phyloP scores from a whole-genome alignment of 2,888 invertebrate genomes.

The Tillus elongatus region DNA sequence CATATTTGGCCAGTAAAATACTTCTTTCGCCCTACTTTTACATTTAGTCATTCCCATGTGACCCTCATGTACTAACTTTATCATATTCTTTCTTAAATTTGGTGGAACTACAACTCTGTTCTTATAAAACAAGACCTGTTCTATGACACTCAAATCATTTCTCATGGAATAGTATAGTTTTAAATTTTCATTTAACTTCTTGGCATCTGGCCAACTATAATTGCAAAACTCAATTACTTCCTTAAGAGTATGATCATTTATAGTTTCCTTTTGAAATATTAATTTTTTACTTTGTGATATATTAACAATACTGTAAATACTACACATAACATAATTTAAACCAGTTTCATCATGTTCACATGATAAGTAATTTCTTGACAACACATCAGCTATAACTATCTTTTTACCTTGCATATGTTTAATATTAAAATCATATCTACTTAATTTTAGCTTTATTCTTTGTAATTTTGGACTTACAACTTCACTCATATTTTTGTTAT shows the following conservation, averaged over 20 bases:
- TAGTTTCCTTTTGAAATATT: constrained; percentile 15
- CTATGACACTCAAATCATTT: constrained; percentile 21
- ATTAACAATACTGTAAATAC: constrained; percentile 14
- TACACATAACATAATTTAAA: constrained; percentile 12
- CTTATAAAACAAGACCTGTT: constrained; percentile 21
- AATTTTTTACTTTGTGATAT: constrained; percentile 18
- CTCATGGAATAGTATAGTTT: constrained; percentile 10
- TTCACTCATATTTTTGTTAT: constrained; percentile 19
- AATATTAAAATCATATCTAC: constrained; percentile 19
- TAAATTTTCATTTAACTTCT: neutral
- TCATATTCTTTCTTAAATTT: constrained; percentile 9
- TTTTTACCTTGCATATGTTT: constrained; percentile 22
- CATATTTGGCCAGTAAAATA: constrained; percentile 15
- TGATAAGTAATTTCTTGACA: constrained; percentile 15
- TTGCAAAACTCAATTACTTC: constrained; percentile 14
- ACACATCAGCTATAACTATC: constrained; percentile 16
- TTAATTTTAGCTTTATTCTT: constrained; percentile 19
- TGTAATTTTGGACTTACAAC: constrained; percentile 16
- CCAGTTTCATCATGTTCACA: constrained; percentile 10
- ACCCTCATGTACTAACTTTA: constrained; percentile 11
- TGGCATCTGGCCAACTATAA: constrained; percentile 18
- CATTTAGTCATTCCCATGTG: constrained; percentile 13
- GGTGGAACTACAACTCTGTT: constrained; percentile 21
- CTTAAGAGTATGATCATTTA: constrained; percentile 12
- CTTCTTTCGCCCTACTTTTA: constrained; percentile 6